These are phyloP conservation scores for Aramus guarauna DNA, from an alignment of 2,113 vertebrate species.

Conservation along the genomic window DNA sequence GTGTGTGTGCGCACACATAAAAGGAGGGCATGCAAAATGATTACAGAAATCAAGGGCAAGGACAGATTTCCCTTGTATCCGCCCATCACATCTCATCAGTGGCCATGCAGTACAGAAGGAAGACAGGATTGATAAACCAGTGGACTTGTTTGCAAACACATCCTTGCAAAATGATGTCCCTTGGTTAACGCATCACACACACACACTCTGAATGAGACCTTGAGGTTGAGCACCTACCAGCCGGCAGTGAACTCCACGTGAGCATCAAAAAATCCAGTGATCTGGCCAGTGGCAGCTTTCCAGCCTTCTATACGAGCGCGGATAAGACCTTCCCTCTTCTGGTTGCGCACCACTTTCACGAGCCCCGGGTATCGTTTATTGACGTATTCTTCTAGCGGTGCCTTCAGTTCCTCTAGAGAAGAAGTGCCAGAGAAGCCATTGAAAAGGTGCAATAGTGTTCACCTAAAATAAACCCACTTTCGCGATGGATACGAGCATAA, in stretches of 20 bases:
- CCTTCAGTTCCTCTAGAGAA: slow-evolving; percentile 91
- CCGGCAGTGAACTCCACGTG: slow-evolving; percentile 96
- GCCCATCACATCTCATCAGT: neutral
- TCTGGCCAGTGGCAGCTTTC: slow-evolving; percentile 90
- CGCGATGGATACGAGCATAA: rapidly evolving
- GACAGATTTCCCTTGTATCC: rapidly evolving
- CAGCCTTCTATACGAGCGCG: slow-evolving; percentile 94
- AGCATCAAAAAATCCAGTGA: slow-evolving; percentile 95
- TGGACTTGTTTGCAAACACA: neutral
- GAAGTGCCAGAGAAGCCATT: neutral
- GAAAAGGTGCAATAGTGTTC: neutral
- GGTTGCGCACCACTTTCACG: slow-evolving; percentile 95
- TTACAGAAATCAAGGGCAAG: neutral
- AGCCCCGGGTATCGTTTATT: slow-evolving; percentile 94
- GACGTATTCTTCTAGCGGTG: slow-evolving; percentile 90
- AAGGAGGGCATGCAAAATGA: neutral
- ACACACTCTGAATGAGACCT: neutral
- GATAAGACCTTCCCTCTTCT: slow-evolving; percentile 93
- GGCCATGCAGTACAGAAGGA: neutral
- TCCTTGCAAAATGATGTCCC: neutral
- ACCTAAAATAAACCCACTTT: neutral
- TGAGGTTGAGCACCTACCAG: slow-evolving; percentile 79
- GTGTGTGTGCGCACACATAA: rapidly evolving
- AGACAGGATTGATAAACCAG: neutral
- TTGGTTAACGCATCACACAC: too few species aligned